A percentile compares a stretch with the other conserved stretches of the same genome.
These are phyloP conservation scores for Peromyscus attwateri DNA, from an alignment of 2,797 vertebrate genomes.

Conservation along the genomic window DNA sequence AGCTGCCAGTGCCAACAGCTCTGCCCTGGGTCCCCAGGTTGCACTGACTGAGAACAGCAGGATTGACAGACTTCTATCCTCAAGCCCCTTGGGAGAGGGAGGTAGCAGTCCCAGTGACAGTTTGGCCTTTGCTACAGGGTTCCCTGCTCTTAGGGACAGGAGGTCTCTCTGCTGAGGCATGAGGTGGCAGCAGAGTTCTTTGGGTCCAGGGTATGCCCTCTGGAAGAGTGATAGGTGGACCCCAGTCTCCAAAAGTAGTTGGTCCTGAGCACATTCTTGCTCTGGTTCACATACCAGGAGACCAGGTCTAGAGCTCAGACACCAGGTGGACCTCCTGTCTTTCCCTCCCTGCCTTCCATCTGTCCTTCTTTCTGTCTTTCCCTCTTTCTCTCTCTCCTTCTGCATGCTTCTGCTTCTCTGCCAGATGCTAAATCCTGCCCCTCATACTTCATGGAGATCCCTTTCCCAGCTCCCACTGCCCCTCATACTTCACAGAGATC, in stretches of 20 bases:
- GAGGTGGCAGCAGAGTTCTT: background rate
- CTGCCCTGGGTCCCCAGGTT: background rate
- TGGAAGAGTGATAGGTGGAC: background rate
- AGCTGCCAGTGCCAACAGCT: background rate
- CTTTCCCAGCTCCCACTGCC: background rate
- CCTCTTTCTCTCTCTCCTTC: background rate
- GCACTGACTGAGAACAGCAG: background rate
- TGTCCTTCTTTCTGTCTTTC: background rate
- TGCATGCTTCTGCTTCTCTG: background rate
- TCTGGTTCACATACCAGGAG: background rate
- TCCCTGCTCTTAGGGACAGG: background rate
- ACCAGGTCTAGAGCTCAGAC: background rate
- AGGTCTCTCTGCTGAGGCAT: background rate
- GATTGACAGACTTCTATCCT: background rate
- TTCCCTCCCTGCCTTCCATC: too few relatives aligned
- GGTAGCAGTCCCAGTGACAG: background rate
- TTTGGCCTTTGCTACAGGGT: too few relatives aligned
- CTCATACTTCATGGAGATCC: accelerated
- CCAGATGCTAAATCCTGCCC: background rate
- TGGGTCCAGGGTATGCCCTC: background rate
- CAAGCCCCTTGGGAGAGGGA: background rate
- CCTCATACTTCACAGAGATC: too few relatives aligned
- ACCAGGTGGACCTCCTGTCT: background rate
- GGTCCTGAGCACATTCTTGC: background rate
- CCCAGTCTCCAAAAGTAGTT: background rate